A percentile compares a stretch with the other conserved stretches of the same genome.
Conservation (phyloP, 2,888 invertebrate genomes). For the Iselma pallidipennis region DNA sequence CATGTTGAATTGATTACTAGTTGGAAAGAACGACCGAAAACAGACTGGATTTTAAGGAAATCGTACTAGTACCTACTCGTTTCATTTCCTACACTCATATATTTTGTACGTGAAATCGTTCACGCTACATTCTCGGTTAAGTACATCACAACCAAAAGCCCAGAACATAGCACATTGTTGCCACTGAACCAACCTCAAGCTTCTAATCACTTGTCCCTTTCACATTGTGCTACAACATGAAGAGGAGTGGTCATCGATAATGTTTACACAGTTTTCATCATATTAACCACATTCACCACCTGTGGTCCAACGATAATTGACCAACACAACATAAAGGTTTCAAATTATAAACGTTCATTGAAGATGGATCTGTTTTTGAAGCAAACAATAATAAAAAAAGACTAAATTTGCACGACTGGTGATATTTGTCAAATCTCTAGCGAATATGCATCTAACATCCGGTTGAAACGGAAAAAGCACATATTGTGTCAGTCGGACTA, state of each 20-base stretch:
- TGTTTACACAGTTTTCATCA: not conserved
- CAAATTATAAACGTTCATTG: no score
- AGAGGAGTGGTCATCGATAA: not conserved
- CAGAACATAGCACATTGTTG: no score
- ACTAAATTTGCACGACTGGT: not conserved
- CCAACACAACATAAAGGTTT: not conserved
- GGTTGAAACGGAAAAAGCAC: not conserved
- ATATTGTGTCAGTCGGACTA: not conserved
- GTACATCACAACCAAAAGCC: not conserved
- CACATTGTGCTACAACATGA: no score
- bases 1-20: constrained; percentile 18
- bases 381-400: not conserved
- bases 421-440: not conserved
- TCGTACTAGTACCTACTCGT: constrained; percentile 20
- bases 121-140: constrained; percentile 4
- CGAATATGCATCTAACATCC: not conserved
- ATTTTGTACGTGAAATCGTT: constrained; percentile 16
- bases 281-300: not conserved
- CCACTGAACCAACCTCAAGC: not conserved
- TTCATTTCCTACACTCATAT: constrained; percentile 23
- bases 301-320: not conserved
- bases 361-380: no score
- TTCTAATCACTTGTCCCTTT: not conserved
- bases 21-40: not conserved
- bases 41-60: constrained; percentile 16